Evolutionary conservation across 2,888 invertebrate genomes (phyloP).

Genomic region (Apocheima hispidaria): DNA sequence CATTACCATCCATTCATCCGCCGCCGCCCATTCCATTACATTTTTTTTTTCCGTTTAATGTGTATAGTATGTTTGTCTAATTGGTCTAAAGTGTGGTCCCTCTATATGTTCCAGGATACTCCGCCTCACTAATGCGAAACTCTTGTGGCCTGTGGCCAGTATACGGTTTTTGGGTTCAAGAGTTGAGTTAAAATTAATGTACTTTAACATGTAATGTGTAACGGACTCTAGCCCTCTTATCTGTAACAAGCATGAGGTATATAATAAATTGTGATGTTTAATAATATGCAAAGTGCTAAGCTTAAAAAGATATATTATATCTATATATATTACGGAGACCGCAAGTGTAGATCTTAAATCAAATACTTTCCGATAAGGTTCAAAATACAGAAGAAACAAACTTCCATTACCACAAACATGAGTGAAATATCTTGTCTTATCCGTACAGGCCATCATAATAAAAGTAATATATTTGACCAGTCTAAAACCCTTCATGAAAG

Average conservation of each 20-base stretch:
- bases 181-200: constrained; percentile 48
- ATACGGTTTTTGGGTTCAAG: constrained; percentile 50
- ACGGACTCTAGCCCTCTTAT: constrained; percentile 4
- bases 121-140: constrained; percentile 63
- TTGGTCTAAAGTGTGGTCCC: constrained; percentile 26
- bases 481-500: constrained; percentile 16
- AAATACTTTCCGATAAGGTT: too few species aligned
- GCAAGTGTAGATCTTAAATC: too few species aligned
- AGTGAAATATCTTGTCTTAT: not conserved
- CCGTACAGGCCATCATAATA: not conserved
- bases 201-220: constrained; percentile 31
- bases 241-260: not conserved
- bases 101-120: constrained; percentile 40
- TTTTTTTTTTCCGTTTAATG: too few species aligned
- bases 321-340: too few species aligned
- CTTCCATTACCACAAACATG: not conserved
- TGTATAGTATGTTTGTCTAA: not conserved
- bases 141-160: constrained; percentile 60
- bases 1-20: too few species aligned
- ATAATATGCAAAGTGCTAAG: too few species aligned
- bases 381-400: too few species aligned
- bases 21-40: too few species aligned
- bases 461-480: constrained; percentile 14
- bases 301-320: too few species aligned
- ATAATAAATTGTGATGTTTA: too few species aligned